phyloP scores from a whole-genome alignment of 2,888 invertebrate genomes.

The Glyphotaelius pellucidus region DNA sequence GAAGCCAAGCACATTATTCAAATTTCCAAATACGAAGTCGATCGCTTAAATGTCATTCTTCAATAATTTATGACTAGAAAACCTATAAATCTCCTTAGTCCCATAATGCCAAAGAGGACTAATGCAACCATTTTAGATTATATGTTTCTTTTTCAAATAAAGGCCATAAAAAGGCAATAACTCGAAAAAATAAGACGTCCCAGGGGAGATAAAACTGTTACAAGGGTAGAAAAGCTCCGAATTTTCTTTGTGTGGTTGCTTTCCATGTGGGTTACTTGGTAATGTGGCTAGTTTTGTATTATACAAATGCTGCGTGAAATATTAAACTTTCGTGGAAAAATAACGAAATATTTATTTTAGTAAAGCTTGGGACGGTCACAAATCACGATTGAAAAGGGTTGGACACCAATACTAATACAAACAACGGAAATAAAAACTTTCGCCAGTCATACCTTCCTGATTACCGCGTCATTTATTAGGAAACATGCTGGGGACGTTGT shows the following conservation, averaged over 20 bases:
- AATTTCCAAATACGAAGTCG: background rate
- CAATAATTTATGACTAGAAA: background rate
- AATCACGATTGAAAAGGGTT: background rate
- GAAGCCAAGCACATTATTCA: background rate
- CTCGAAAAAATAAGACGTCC: background rate
- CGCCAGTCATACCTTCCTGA: background rate
- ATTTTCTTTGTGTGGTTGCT: background rate
- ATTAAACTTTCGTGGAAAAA: background rate
- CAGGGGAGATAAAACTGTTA: background rate
- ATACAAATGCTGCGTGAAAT: background rate
- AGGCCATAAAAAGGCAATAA: background rate
- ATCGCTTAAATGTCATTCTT: background rate
- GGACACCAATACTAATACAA: background rate
- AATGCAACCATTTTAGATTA: background rate
- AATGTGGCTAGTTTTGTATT: background rate
- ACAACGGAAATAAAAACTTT: background rate
- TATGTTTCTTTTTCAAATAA: background rate
- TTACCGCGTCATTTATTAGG: background rate
- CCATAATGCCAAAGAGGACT: background rate
- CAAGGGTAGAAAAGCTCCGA: background rate
- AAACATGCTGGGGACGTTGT: background rate
- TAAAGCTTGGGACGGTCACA: background rate
- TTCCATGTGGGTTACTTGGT: background rate
- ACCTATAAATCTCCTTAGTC: slow-evolving; percentile 4
- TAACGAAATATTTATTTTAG: background rate